Percentiles rank a stretch among this genome's conserved stretches.
phyloP scores from a whole-genome alignment of 2,113 vertebrate genomes.

The Oxyura jamaicensis region DNA sequence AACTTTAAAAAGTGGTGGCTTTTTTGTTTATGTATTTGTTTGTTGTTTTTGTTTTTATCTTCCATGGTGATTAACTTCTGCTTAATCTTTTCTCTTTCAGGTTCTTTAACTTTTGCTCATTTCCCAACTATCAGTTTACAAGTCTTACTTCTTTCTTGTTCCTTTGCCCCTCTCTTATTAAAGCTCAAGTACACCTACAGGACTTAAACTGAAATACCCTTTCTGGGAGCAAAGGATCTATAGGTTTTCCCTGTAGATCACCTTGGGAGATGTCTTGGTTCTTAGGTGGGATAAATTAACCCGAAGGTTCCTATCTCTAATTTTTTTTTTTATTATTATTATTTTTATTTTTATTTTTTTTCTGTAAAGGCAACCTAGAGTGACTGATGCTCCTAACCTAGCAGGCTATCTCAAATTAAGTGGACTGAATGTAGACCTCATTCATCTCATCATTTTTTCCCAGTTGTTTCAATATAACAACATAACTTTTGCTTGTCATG shows the following conservation, averaged over 20 bases:
- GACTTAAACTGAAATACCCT: not conserved
- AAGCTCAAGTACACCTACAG: not conserved
- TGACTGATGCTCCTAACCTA: constrained; percentile 1
- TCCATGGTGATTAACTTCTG: not conserved
- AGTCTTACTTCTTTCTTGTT: not conserved
- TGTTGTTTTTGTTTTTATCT: not conserved
- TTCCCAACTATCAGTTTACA: not conserved
- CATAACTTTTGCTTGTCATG: not conserved
- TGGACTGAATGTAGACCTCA: not conserved
- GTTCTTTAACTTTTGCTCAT: not conserved
- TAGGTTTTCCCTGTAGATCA: not conserved
- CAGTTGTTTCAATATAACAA: accelerated
- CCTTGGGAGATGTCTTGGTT: not conserved
- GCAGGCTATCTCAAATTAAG: not conserved
- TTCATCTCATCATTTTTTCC: not conserved
- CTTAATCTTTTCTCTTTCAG: not conserved
- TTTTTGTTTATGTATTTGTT: not conserved
- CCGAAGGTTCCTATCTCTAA: not conserved
- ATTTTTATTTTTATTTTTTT: not conserved
- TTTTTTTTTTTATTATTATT: not conserved
- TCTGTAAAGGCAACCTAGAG: not conserved
- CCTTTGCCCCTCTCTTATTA: not conserved
- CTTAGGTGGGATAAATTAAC: not conserved
- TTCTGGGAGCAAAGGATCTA: not conserved
- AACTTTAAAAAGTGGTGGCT: not conserved